These are phyloP conservation scores for Mus caroli DNA, from an alignment of 2,797 vertebrate species.

Conservation along the genomic window DNA sequence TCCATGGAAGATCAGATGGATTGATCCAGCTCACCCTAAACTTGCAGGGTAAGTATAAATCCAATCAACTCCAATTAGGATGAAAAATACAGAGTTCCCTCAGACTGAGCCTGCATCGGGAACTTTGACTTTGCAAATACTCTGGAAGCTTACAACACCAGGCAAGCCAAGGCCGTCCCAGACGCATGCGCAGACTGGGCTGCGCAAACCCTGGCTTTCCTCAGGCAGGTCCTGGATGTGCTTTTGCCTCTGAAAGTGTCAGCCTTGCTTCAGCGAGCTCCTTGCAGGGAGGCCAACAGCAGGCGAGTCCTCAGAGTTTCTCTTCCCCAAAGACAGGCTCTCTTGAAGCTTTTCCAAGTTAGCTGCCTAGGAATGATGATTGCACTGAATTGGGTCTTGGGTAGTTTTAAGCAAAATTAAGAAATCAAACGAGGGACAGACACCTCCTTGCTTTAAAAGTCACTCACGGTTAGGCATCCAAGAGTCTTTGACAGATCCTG, in stretches of 20 bases:
- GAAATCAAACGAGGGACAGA: neutral
- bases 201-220: neutral
- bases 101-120: neutral
- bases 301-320: too few relatives aligned
- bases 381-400: neutral
- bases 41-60: conserved; percentile 75
- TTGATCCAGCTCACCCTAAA: conserved; percentile 61
- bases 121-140: conserved; percentile 79
- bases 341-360: neutral
- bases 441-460: neutral
- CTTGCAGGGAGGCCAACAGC: neutral
- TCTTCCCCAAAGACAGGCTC: neutral
- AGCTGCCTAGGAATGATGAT: neutral
- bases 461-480: neutral
- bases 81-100: conserved; percentile 70
- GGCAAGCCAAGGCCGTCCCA: neutral
- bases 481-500: neutral
- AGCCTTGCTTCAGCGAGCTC: neutral
- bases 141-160: conserved; percentile 25
- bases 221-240: neutral
- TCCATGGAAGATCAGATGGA: neutral
- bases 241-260: neutral
- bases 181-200: neutral
- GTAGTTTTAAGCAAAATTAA: neutral
- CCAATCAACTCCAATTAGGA: conserved; percentile 64